These are phyloP conservation scores for Amphimallon solstitiale DNA, from an alignment of 2,888 invertebrate species.

Conservation along the genomic window DNA sequence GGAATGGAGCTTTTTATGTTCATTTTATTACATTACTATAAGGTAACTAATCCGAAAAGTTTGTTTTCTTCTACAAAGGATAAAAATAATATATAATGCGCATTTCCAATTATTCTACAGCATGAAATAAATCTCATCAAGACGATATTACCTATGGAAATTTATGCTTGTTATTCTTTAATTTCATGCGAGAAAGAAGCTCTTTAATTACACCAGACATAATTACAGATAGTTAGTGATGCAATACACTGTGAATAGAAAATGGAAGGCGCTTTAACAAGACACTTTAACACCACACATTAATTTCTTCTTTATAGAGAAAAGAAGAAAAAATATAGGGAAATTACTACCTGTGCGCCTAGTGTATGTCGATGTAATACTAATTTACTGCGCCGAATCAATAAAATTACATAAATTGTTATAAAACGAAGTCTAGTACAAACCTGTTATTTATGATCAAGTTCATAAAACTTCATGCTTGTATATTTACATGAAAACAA, in stretches of 20 bases:
- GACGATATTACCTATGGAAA: conserved; percentile 14
- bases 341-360: conserved; percentile 19
- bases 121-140: conserved; percentile 7
- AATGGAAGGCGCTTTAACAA: conserved; percentile 16
- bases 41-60: too few species aligned
- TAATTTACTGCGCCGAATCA: neutral
- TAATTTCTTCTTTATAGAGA: conserved; percentile 1
- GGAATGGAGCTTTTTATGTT: too few species aligned
- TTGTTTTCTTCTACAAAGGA: too few species aligned
- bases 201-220: conserved; percentile 23
- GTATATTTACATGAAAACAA: neutral
- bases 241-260: conserved; percentile 13
- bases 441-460: conserved; percentile 16
- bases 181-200: conserved; percentile 12
- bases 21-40: too few species aligned
- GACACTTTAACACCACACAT: conserved; percentile 13
- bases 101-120: conserved; percentile 3
- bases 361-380: neutral
- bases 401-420: conserved; percentile 21
- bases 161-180: conserved; percentile 23
- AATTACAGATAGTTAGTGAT: conserved; percentile 29
- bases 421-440: conserved; percentile 9
- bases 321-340: neutral
- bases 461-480: conserved; percentile 13
- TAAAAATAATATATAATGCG: too few species aligned